phyloP scores from a whole-genome alignment of 2,888 invertebrate genomes.

The Terebella lapidaria region DNA sequence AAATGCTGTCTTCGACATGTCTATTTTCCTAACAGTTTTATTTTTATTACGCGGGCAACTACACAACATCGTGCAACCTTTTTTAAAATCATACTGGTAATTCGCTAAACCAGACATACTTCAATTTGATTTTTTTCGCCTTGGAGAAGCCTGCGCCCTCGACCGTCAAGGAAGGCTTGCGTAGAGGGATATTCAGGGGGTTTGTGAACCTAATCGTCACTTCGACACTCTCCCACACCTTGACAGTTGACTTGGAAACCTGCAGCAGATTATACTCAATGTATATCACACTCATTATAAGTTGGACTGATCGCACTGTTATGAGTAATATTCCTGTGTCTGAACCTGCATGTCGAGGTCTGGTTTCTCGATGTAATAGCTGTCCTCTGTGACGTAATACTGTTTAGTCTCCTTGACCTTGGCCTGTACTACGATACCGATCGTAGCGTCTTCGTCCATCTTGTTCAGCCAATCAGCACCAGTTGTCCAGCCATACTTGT shows the following conservation, averaged over 20 bases:
- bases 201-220: conserved; percentile 39
- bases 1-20: too few relatives aligned
- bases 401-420: conserved; percentile 29
- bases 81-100: too few relatives aligned
- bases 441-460: conserved; percentile 32
- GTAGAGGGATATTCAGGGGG: conserved; percentile 36
- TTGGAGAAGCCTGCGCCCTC: conserved; percentile 39
- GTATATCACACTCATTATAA: too few relatives aligned
- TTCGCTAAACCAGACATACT: too few relatives aligned
- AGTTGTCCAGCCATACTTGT: too few relatives aligned
- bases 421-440: conserved; percentile 30
- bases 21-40: too few relatives aligned
- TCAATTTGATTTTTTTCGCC: not conserved
- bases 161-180: conserved; percentile 34
- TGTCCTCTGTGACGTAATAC: conserved; percentile 22
- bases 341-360: conserved; percentile 30
- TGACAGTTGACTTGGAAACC: conserved; percentile 3
- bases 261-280: too few relatives aligned
- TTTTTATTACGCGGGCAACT: too few relatives aligned
- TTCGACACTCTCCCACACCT: conserved; percentile 28
- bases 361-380: conserved; percentile 32
- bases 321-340: too few relatives aligned
- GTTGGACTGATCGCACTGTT: too few relatives aligned
- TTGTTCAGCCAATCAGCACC: too few relatives aligned
- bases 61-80: too few relatives aligned